Base-by-base conservation (phyloP, 2,797 vertebrate species). In the Pseudomugil gertrudae region DNA sequence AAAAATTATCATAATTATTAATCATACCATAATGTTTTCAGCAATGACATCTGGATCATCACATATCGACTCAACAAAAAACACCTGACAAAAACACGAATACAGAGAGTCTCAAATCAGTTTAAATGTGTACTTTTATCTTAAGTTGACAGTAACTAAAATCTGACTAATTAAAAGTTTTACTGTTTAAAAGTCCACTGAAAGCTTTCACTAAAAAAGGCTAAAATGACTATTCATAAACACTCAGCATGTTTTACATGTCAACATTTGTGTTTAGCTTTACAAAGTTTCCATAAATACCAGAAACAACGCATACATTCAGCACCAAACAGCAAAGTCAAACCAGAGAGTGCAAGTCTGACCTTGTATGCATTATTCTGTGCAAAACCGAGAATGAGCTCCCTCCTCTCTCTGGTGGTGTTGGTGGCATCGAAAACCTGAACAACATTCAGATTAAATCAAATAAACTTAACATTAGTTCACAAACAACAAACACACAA, bases 361-460 rank as follows among this genome's bases (percentile, higher is more conserved):
- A 99, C 98, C 96, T 99, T 99, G 86, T 95, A 98, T 17, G 94
- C 86, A 56, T 96, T 95, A 35, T 96, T 92, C 72, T 95, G 87
- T 0, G 93, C 96, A 91, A 98, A 98, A 75, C 81, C 82, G 63
- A 97, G 89, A 86, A 99, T 97, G 83, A 99, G 92, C 72, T 96
- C 95, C 70, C 98, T 92, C 33, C 98, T 95, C 79, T 99, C 97
- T 74, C 96, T 93, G 62, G 97, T 99, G 45, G 98, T 99, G 91
- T 99, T 99, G 67, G 98, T 99, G 3, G 97, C 98, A 87, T 99
- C 98, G 58, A 99, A 99, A 40, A 99, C 98, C 97, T 99, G 56
- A 33, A 14, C 32, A 21, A 63, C 8, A 64, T 45, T 33, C 26
- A 63, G 24, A 10, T 1, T 27, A 66, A 56, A 32, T 29, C 2